Evolutionary conservation across 2,888 invertebrate species (phyloP).

Genomic region (Plagiodera versicolora): DNA sequence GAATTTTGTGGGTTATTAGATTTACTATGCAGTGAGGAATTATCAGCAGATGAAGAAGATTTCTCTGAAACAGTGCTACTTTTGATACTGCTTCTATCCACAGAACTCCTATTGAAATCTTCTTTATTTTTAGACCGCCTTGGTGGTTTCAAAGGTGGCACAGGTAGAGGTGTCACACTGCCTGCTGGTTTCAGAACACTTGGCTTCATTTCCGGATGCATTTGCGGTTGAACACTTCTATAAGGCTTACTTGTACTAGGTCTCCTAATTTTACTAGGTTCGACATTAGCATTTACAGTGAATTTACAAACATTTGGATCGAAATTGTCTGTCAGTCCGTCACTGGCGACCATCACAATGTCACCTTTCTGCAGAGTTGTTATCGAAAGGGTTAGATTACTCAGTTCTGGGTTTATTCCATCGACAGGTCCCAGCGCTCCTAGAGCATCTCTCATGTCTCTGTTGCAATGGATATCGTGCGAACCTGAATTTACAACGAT

Average conservation of each 20-base stretch:
- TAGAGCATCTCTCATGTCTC: constrained; percentile 86
- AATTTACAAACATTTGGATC: constrained; percentile 91
- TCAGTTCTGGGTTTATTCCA: constrained; percentile 80
- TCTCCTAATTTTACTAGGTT: constrained; percentile 53
- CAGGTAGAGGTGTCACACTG: constrained; percentile 17
- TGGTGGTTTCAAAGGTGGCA: constrained; percentile 44
- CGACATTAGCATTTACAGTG: constrained; percentile 58
- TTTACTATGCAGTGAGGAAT: constrained; percentile 16
- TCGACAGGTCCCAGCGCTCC: constrained; percentile 88
- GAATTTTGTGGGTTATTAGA: constrained; percentile 16
- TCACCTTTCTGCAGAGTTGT: constrained; percentile 79
- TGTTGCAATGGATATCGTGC: constrained; percentile 79
- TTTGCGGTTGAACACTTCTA: constrained; percentile 13
- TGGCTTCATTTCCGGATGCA: constrained; percentile 29
- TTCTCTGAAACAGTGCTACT: constrained; percentile 28
- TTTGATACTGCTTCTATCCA: constrained; percentile 26
- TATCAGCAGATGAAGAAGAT: constrained; percentile 54
- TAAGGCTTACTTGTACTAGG: constrained; percentile 29
- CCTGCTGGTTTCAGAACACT: constrained; percentile 21
- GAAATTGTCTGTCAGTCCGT: constrained; percentile 88
- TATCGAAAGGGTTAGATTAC: constrained; percentile 83
- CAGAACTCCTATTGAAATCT: constrained; percentile 27
- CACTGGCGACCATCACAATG: constrained; percentile 85
- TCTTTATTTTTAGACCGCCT: constrained; percentile 55
- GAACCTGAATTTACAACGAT: constrained; percentile 60